Evolutionary conservation across 2,888 invertebrate species (phyloP).

Genomic region (Ormyrus labotus): DNA sequence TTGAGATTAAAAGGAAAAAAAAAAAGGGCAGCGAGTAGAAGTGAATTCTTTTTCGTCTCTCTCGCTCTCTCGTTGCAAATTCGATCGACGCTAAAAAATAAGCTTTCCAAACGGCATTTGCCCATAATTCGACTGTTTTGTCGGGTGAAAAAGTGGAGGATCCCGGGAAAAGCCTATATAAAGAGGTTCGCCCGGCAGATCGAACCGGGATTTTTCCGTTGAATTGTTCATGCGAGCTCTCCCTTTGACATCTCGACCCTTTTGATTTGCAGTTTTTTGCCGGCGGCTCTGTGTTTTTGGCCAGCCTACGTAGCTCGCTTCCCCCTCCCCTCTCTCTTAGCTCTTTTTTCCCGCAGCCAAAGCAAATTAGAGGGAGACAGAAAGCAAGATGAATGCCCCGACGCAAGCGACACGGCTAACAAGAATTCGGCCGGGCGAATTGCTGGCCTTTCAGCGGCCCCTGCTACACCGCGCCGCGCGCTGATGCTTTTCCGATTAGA

Average conservation of each 20-base stretch:
- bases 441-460: neutral
- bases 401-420: conserved; percentile 26
- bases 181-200: neutral
- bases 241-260: conserved; percentile 13
- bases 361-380: conserved; percentile 32
- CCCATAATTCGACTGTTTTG: too few relatives aligned
- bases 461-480: neutral
- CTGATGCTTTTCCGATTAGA: conserved; percentile 45
- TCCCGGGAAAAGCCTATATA: too few relatives aligned
- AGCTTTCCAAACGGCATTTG: too few relatives aligned
- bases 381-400: conserved; percentile 28
- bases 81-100: too few relatives aligned
- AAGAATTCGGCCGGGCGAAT: conserved; percentile 24
- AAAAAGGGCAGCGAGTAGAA: too few relatives aligned
- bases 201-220: neutral
- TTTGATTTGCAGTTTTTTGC: conserved; percentile 28
- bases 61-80: too few relatives aligned
- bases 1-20: too few relatives aligned
- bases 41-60: too few relatives aligned
- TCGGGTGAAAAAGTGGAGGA: too few relatives aligned
- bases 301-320: neutral
- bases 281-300: neutral
- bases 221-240: neutral
- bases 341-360: neutral
- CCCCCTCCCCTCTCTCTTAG: too few relatives aligned